Evolutionary conservation across 2,797 vertebrate genomes (phyloP), one percentile per base, ranked within the genome.

Genomic region (Galaxias olidus): DNA sequence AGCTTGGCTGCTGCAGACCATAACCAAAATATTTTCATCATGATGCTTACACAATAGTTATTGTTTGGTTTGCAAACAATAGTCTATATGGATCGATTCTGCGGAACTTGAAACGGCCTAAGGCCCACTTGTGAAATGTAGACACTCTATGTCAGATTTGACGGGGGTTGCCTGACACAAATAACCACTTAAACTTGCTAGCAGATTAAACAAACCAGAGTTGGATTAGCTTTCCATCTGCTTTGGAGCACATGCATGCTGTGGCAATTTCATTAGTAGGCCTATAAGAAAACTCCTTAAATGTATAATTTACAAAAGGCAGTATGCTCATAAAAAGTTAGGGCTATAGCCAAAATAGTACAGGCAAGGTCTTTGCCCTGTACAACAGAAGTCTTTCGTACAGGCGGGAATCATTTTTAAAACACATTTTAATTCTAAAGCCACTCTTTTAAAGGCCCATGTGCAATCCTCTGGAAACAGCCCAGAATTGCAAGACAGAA

Each of bases 61-160:
- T 17, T 10, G 15, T 52, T 52, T 51, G 9, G 13, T 42, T 14
- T 46, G 11, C 55, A 59, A 43, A 9, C n/a, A 13, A 13, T 7
- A 20, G n/a, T 10, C 40, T 69, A 77, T 80, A 74, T 59, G 66
- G 63, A 46, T 65, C 78, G 79, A 68, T 68, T 68, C 60, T 19
- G 44, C 73, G 56, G 58, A 65, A 72, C 89, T 92, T 91, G 90
- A 88, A 90, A 89, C 74, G 76, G 52, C 77, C 74, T 91, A 67
- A 82, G 85, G 90, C 87, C 50, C 86, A 85, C 88, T 84, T 88
- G 92, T 74, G 91, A 92, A 92, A 93, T 90, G 84, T 93, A 78
- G 89, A 89, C 89, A 75, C 79, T 72, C 70, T 67, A 68, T 87
- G 92, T 90, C 83, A 86, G 63, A 92, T 89, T 90, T 88, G 86